These are phyloP conservation scores for Yponomeuta evonymella DNA, from an alignment of 2,888 invertebrate genomes.

Conservation along the genomic window DNA sequence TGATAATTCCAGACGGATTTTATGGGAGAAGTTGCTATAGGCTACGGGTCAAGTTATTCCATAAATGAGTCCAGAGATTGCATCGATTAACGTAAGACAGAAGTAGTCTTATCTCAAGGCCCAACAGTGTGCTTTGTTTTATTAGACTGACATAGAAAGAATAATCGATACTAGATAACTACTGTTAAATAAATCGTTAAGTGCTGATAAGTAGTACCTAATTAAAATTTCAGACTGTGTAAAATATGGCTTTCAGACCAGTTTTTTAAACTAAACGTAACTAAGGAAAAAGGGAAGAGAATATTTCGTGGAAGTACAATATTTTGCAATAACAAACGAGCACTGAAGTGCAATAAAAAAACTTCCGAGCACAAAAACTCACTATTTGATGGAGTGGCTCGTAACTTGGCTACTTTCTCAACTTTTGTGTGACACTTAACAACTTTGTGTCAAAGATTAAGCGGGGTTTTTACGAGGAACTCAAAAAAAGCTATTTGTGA, in stretches of 20 bases:
- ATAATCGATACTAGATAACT: no score
- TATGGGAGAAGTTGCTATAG: background rate
- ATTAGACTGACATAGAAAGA: no score
- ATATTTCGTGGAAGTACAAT: slow-evolving; percentile 39
- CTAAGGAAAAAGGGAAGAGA: no score
- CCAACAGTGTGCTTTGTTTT: no score
- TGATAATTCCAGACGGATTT: background rate
- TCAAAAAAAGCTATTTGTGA: background rate
- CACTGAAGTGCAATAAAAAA: slow-evolving; percentile 42
- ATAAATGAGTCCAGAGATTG: no score
- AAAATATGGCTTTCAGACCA: no score
- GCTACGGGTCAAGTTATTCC: background rate
- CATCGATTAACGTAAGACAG: no score
- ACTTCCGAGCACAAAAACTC: slow-evolving; percentile 30
- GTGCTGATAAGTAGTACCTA: no score
- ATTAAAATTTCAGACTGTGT: no score
- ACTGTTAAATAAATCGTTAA: no score
- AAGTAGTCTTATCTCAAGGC: no score
- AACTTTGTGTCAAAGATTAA: slow-evolving; percentile 4
- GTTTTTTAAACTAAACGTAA: no score
- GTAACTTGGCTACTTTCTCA: slow-evolving; percentile 33
- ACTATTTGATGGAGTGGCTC: slow-evolving; percentile 43
- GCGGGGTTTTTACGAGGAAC: slow-evolving; percentile 6
- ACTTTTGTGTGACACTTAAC: slow-evolving; percentile 26
- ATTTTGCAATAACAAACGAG: slow-evolving; percentile 57